Evolutionary conservation across 1,140 invertebrate species (phyloP).

Genomic region (Cherax quadricarinatus): DNA sequence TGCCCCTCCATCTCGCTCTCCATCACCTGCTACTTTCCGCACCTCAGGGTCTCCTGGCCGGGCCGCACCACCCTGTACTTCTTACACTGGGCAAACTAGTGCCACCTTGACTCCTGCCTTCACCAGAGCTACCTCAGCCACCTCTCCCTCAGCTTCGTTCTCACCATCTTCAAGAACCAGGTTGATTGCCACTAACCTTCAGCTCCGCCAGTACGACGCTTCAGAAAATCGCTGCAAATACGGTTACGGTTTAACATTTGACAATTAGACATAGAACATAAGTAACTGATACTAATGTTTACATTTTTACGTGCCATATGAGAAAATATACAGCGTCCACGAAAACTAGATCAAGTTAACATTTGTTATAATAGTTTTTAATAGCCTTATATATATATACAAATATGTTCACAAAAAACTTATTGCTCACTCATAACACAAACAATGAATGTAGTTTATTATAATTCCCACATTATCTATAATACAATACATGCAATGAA

Average conservation of each 20-base stretch:
- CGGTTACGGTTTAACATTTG: neutral
- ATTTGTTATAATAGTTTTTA: too few relatives aligned
- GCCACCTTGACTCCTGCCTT: neutral
- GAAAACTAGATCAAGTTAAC: too few relatives aligned
- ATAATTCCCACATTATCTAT: too few relatives aligned
- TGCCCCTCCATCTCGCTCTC: slow-evolving; percentile 18
- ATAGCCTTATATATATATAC: neutral
- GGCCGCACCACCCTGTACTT: neutral
- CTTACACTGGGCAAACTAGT: neutral
- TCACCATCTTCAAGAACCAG: slow-evolving; percentile 17
- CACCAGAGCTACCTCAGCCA: neutral
- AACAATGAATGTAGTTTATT: too few relatives aligned
- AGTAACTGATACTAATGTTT: neutral
- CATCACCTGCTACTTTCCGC: slow-evolving; percentile 12
- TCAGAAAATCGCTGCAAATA: slow-evolving; percentile 33
- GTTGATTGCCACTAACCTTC: neutral
- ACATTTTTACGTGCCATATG: too few relatives aligned
- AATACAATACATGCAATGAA: too few relatives aligned
- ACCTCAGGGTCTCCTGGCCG: neutral
- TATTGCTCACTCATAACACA: too few relatives aligned
- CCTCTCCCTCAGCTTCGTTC: neutral
- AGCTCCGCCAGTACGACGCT: slow-evolving; percentile 35
- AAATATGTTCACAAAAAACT: too few relatives aligned
- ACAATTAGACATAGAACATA: neutral
- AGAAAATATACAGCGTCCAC: too few relatives aligned